Evolutionary conservation across 2,888 invertebrate genomes (phyloP), one percentile per base, ranked within the genome.

Genomic region (Shargacucullia verbasci): DNA sequence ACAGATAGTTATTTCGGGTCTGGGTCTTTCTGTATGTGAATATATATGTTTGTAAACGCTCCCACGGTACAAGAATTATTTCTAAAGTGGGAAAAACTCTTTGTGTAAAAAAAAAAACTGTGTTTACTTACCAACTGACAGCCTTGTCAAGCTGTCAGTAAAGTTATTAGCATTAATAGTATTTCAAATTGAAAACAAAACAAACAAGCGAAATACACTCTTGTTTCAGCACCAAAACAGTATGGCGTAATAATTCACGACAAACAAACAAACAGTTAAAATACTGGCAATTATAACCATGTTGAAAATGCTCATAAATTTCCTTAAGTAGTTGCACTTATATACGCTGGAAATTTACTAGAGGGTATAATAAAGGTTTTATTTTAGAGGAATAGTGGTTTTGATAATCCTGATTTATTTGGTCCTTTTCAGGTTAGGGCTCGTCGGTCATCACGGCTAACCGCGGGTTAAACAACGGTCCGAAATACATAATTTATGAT

Each of bases 391-490:
- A 3, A 29, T 29, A 35, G 54, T 48, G 56, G 56, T 35, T 53
- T 49, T 53, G 49, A 66, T 62, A 59, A 39, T 40, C 14, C 46
- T 37, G 50, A 72, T 67, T 70, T 72, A 70, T 72, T 62, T 14
- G 53, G 37, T 35, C 43, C 35, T 12, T 37, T 56, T 50, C 67
- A 67, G 40, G 41, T 15, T 33, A 13, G 29, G 20, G 12, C 29
- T 12, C 43, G 13, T 27, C 50, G 0, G 13, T 10, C 27, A 33
- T 13, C n/a, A 9, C 10, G 9, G 5, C 27, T 25, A 14, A 2
- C 7, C 10, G 15, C 20, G 27, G 47, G 39, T 48, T 41, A 15
- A 48, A 48, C n/a, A 31, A 14, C 11, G 10, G 12, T 12, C 12
- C 0, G 6, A 7, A 6, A 12, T 34, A 34, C 12, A 34, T 34